phyloP scores from a whole-genome alignment of 2,888 invertebrate genomes.

The Polia nebulosa region DNA sequence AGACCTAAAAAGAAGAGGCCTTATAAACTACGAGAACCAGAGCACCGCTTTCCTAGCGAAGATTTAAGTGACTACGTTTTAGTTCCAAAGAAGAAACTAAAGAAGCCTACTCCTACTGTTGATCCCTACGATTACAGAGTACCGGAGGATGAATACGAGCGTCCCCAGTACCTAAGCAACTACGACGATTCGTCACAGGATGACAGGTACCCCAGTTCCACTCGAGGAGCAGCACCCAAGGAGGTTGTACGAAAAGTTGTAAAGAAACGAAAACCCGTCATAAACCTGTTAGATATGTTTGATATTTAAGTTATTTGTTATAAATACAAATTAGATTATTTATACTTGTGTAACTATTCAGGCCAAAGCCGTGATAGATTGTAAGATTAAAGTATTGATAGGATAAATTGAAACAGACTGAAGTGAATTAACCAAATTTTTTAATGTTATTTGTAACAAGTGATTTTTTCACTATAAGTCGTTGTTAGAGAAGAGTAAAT shows the following conservation, averaged over 20 bases:
- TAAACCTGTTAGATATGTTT: constrained; percentile 86
- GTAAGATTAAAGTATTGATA: constrained; percentile 52
- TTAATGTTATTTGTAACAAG: constrained; percentile 44
- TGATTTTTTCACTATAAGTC: constrained; percentile 35
- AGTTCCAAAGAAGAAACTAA: constrained; percentile 86
- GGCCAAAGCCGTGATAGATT: constrained; percentile 53
- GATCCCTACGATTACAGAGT: constrained; percentile 80
- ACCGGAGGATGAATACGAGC: constrained; percentile 82
- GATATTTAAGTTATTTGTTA: constrained; percentile 80
- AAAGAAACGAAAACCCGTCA: constrained; percentile 83
- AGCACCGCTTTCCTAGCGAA: constrained; percentile 74
- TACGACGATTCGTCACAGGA: constrained; percentile 77
- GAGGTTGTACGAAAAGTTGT: constrained; percentile 85
- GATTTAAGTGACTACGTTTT: constrained; percentile 84
- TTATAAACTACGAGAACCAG: constrained; percentile 73
- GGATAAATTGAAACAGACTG: constrained; percentile 48
- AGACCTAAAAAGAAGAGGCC: constrained; percentile 85
- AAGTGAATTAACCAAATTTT: constrained; percentile 55
- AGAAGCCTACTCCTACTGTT: constrained; percentile 74
- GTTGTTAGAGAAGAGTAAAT: constrained; percentile 7
- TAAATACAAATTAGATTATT: constrained; percentile 81
- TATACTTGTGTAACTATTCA: constrained; percentile 52
- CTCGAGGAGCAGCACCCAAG: constrained; percentile 73
- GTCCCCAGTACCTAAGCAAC: constrained; percentile 71
- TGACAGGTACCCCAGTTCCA: constrained; percentile 76